Evolutionary conservation across 1,140 invertebrate genomes (phyloP).

Genomic region (Drosophila tani): DNA sequence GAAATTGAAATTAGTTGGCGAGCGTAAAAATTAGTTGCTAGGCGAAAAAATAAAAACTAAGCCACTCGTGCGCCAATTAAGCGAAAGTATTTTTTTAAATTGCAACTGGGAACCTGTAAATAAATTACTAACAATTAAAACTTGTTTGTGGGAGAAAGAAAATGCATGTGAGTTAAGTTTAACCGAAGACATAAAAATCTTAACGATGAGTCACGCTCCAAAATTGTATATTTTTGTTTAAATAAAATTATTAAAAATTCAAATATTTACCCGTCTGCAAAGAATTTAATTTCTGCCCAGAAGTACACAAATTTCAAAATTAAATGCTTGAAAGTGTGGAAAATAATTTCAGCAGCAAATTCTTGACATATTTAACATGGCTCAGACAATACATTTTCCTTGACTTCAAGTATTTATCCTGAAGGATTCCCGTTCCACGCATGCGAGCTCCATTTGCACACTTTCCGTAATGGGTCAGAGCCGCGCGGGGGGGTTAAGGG

Average conservation of each 20-base stretch:
- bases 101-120: neutral
- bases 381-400: neutral
- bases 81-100: neutral
- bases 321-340: too few relatives aligned
- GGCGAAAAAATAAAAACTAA: too few relatives aligned
- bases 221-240: too few relatives aligned
- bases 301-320: too few relatives aligned
- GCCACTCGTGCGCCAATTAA: conserved; percentile 5
- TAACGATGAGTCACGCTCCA: too few relatives aligned
- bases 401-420: neutral
- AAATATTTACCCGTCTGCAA: too few relatives aligned
- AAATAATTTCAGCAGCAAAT: neutral
- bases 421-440: neutral
- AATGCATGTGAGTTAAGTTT: too few relatives aligned
- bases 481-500: conserved; percentile 5
- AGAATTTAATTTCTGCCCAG: too few relatives aligned
- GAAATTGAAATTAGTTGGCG: conserved; percentile 52
- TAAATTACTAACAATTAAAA: neutral
- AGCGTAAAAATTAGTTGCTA: conserved; percentile 25
- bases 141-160: too few relatives aligned
- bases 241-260: too few relatives aligned
- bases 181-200: too few relatives aligned
- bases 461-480: conserved; percentile 39
- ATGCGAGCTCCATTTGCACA: conserved; percentile 42
- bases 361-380: neutral